phyloP scores from a whole-genome alignment of 2,888 invertebrate species.

The Amorpha juglandis region DNA sequence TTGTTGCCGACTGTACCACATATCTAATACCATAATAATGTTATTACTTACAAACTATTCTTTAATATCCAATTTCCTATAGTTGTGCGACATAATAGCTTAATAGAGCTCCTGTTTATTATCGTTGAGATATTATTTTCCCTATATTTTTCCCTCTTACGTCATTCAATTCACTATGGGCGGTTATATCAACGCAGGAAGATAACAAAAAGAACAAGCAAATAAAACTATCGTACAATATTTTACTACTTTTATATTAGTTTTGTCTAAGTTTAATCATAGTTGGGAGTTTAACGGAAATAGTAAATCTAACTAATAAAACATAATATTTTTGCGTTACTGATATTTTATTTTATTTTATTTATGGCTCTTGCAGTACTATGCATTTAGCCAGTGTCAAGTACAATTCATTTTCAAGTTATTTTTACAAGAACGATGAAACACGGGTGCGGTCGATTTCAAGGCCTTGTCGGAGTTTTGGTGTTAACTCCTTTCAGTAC shows the following conservation, averaged over 20 bases:
- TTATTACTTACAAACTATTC: no score
- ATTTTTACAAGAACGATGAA: no score
- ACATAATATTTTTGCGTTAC: background rate
- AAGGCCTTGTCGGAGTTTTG: no score
- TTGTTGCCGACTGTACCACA: no score
- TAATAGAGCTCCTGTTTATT: background rate
- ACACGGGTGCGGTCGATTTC: no score
- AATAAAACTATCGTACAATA: slow-evolving; percentile 9
- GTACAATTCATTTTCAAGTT: no score
- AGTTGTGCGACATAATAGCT: no score
- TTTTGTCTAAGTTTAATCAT: background rate
- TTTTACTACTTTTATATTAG: slow-evolving; percentile 10
- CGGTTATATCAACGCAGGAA: background rate
- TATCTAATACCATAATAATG: no score
- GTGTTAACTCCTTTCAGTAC: no score
- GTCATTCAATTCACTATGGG: background rate
- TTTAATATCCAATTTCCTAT: background rate
- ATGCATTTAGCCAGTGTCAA: no score
- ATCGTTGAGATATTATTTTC: background rate
- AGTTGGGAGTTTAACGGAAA: background rate
- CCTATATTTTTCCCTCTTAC: background rate
- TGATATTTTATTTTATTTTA: no score
- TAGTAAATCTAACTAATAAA: background rate
- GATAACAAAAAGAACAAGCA: slow-evolving; percentile 3
- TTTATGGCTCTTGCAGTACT: no score